Base-by-base conservation (phyloP, 92 coral and sea anemone genomes). In the Bergia puertoricense region DNA sequence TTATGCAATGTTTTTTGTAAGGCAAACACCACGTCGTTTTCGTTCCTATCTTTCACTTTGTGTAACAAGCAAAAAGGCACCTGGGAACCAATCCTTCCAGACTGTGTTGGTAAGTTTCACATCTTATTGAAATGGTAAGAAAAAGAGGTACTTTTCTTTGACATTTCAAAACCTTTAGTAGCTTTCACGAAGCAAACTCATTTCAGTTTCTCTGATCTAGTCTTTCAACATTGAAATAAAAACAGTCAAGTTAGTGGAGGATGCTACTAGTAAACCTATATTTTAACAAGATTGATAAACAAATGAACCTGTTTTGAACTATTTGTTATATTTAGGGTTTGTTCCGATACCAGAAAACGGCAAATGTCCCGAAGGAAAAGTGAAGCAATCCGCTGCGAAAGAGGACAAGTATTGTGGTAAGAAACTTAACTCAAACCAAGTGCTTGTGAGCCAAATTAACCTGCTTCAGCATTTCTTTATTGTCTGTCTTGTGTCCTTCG, bases 271-370 rank as follows among this genome's bases (percentile, higher is more conserved):
- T 46, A 46, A 46, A 46, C 51, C 51, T 7, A 46, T 46, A 46
- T 46, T 46, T 46, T 10, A 46, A 7, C 51, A 0, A 46, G 51
- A 46, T 14, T 57, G 66, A 57, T 16, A 57, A 57, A 57, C 20
- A 11, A 11, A 57, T 57, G 18, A 16, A 16, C 66, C 66, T 62
- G 16, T 4, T 13, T 62, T n/a, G 30, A 30, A 30, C 30, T 30
- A 16, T 75, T 39, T 5, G 6, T 41, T 16, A 42, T 16, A 2
- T 48, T 46, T 48, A 78, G 82, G 66, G 14, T 78, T 48, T 50
- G 22, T 78, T 78, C 82, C 82, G 40, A 45, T 78, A 78, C 82
- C 82, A 18, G 82, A 18, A 51, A 78, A 78, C 15, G 82, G 82
- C 20, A 78, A n/a, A 16, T 78, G 82, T 78, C 82, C 82, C 14